Conservation (phyloP, 2,113 vertebrate genomes). For the Pelmatolapia mariae region DNA sequence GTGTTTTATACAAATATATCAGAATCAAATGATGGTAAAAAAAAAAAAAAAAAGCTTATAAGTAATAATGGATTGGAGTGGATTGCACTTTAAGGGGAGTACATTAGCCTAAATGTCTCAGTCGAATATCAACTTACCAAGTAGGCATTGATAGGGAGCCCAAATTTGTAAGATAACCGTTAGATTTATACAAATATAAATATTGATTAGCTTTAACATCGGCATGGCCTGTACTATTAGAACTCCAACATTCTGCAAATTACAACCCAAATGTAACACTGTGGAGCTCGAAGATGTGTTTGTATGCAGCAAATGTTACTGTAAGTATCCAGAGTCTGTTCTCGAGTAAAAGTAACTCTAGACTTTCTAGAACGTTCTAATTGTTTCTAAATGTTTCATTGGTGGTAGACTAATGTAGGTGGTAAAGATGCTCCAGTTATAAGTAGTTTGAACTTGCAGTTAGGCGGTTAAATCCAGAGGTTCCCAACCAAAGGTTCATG, state of each 20-base stretch:
- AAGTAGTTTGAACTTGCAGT: not conserved
- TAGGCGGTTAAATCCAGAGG: not conserved
- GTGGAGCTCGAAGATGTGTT: not conserved
- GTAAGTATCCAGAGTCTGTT: not conserved
- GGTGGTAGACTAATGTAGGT: not conserved
- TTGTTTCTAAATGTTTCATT: accelerated
- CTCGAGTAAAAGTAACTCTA: accelerated
- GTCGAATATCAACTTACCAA: not conserved
- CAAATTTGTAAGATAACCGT: not conserved
- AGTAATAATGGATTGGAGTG: not conserved
- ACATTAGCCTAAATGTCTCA: not conserved
- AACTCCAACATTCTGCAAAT: not conserved
- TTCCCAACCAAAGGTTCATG: not conserved
- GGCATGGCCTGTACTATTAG: not conserved
- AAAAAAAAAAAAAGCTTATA: accelerated
- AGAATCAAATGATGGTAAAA: not conserved
- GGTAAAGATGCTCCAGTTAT: not conserved
- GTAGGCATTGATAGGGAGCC: not conserved
- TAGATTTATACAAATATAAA: not conserved
- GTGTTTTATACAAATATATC: not conserved
- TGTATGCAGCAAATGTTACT: not conserved
- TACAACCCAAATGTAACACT: not conserved
- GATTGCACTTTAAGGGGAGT: not conserved
- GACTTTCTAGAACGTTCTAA: not conserved
- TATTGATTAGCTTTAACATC: not conserved